phyloP scores from a whole-genome alignment of 2,113 vertebrate species.

The Sturnira hondurensis region DNA sequence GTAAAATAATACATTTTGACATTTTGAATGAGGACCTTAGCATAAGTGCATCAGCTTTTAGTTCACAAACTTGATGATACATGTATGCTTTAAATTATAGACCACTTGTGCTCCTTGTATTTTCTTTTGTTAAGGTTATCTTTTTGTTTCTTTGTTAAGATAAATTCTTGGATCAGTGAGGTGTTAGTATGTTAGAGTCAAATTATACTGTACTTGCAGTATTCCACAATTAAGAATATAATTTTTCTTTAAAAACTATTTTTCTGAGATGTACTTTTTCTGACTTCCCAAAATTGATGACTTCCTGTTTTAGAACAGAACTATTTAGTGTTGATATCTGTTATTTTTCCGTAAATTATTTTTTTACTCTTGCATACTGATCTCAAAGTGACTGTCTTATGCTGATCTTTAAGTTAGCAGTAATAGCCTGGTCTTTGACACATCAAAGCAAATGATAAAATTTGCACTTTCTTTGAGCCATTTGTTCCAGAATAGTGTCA shows the following conservation, averaged over 20 bases:
- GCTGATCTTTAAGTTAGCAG: background rate
- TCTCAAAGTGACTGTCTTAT: background rate
- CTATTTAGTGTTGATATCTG: background rate
- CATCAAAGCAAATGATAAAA: conserved; percentile 31
- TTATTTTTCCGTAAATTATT: background rate
- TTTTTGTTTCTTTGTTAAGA: background rate
- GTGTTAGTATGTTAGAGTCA: background rate
- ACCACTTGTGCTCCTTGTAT: background rate
- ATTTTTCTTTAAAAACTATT: background rate
- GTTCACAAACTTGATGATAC: background rate
- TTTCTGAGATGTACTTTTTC: background rate
- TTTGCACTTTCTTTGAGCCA: conserved; percentile 22
- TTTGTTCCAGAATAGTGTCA: conserved; percentile 42
- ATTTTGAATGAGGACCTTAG: background rate
- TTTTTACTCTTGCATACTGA: background rate
- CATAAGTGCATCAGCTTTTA: conserved; percentile 20
- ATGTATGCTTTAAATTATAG: background rate
- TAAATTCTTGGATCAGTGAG: background rate
- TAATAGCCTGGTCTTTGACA: conserved; percentile 14
- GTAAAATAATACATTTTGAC: background rate
- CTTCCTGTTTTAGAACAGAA: conserved; percentile 45
- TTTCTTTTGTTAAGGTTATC: background rate
- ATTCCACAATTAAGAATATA: background rate
- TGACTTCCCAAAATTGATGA: conserved; percentile 11
- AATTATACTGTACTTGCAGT: background rate